phyloP scores from a whole-genome alignment of 2,797 vertebrate genomes.

The Leucoraja ocellata region DNA sequence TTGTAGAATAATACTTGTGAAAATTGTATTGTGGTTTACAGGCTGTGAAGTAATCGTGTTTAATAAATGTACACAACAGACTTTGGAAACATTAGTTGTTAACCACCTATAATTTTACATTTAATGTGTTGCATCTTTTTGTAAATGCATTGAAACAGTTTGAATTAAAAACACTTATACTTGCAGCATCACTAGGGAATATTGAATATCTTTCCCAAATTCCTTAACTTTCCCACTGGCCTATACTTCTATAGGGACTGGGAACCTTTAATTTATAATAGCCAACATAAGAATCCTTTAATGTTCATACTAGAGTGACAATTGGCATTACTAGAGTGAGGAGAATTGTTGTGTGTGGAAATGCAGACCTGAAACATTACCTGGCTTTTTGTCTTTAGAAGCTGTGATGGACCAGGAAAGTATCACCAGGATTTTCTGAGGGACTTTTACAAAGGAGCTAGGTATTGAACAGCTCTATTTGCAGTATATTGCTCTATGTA shows the following conservation, averaged over 20 bases:
- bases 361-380: background rate
- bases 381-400: background rate
- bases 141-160: background rate
- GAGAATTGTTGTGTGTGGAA: background rate
- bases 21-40: background rate
- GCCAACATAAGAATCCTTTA: background rate
- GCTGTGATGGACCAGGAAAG: background rate
- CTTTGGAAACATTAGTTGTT: background rate
- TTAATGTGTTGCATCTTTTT: slow-evolving; percentile 18
- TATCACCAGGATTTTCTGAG: background rate
- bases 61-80: background rate
- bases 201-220: background rate
- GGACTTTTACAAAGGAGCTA: background rate
- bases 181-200: background rate
- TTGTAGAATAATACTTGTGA: background rate
- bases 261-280: background rate
- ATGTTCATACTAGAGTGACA: background rate
- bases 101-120: background rate
- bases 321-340: background rate
- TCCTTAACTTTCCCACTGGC: background rate
- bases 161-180: background rate
- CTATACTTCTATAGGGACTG: background rate
- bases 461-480: background rate
- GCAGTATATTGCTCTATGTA: background rate
- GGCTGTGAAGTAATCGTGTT: background rate